These are phyloP conservation scores for Paedocypris micromegethes DNA, from an alignment of 2,797 vertebrate species.

Conservation along the genomic window DNA sequence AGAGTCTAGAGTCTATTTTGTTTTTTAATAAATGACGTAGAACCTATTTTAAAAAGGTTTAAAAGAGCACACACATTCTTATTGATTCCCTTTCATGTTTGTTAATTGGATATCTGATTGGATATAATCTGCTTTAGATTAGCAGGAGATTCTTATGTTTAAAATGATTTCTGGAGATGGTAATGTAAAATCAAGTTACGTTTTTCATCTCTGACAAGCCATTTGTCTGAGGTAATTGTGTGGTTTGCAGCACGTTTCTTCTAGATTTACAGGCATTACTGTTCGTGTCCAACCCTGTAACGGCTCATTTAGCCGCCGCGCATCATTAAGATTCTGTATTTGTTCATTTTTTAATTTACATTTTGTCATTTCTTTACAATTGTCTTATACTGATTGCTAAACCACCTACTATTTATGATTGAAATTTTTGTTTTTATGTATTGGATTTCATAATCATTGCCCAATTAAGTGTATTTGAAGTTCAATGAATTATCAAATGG, in stretches of 20 bases:
- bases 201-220: constrained; percentile 35
- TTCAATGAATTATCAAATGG: too few relatives aligned
- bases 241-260: constrained; percentile 42
- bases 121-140: constrained; percentile 34
- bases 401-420: too few relatives aligned
- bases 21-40: constrained; percentile 3
- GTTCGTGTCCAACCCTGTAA: constrained; percentile 17
- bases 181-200: constrained; percentile 12
- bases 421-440: too few relatives aligned
- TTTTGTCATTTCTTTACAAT: neutral
- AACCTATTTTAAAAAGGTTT: constrained; percentile 8
- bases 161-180: too few relatives aligned
- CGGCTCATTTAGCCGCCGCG: constrained; percentile 47
- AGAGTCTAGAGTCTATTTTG: too few relatives aligned
- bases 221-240: constrained; percentile 18
- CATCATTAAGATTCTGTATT: constrained; percentile 45
- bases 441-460: too few relatives aligned
- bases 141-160: neutral
- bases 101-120: neutral
- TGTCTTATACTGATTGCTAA: neutral
- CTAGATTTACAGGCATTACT: constrained; percentile 32
- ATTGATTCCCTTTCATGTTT: constrained; percentile 5
- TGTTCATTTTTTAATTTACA: constrained; percentile 2
- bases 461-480: too few relatives aligned
- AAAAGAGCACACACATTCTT: constrained; percentile 2